Percentiles rank a stretch among this genome's conserved stretches.
Evolutionary conservation across 2,113 vertebrate species (phyloP).

Genomic region (Chaetops frenatus): DNA sequence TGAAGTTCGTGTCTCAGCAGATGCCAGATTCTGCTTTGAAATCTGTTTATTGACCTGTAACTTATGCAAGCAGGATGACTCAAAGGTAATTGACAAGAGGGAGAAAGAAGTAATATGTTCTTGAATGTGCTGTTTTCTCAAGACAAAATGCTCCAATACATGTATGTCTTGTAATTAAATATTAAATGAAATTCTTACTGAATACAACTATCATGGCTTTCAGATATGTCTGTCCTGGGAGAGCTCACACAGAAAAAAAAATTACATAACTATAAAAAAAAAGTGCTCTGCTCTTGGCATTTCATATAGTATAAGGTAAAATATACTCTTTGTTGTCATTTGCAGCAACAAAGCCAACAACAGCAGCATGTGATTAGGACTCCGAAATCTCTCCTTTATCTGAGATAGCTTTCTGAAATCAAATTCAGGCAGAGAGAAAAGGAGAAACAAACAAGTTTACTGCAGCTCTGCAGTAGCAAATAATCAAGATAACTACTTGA

Average conservation of each 20-base stretch:
- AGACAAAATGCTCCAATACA: neutral
- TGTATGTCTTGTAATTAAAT: slow-evolving; percentile 5
- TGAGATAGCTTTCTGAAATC: slow-evolving; percentile 40
- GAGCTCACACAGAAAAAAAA: neutral
- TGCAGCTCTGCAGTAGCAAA: neutral
- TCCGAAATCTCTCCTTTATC: slow-evolving; percentile 9
- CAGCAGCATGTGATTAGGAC: neutral
- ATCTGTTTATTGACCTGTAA: slow-evolving; percentile 63
- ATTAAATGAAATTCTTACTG: neutral
- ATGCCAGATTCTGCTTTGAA: slow-evolving; percentile 49
- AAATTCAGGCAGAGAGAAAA: neutral
- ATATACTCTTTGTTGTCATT: neutral
- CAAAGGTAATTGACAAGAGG: slow-evolving; percentile 54
- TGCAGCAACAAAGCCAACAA: neutral
- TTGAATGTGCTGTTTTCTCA: slow-evolving; percentile 1
- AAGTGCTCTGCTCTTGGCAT: neutral
- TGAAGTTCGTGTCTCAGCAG: slow-evolving; percentile 42
- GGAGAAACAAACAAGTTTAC: neutral
- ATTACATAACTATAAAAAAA: neutral
- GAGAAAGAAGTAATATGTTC: slow-evolving; percentile 31
- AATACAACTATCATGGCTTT: neutral
- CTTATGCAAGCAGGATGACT: slow-evolving; percentile 51
- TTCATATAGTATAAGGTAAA: neutral
- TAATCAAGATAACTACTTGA: slow-evolving; percentile 11
- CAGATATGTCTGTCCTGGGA: neutral